Percentiles rank a stretch among this genome's conserved stretches.
Conservation (phyloP, 2,888 invertebrate species). For the Amphipoea lucens region DNA sequence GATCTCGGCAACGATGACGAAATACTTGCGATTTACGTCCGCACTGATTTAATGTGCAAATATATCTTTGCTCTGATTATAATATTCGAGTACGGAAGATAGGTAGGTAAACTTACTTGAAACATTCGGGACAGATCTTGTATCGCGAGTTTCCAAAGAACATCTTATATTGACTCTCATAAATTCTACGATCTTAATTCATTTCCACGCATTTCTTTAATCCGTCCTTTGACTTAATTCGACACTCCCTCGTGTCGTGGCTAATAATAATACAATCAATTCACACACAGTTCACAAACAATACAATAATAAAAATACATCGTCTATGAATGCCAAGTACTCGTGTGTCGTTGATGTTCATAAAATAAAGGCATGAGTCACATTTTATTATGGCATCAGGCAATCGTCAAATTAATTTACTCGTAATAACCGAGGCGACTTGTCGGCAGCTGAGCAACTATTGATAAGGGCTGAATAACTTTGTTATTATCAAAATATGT, state of each 20-base stretch:
- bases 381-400: conserved; percentile 76
- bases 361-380: conserved; percentile 60
- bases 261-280: conserved; percentile 45
- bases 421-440: conserved; percentile 72
- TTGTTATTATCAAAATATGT: conserved; percentile 73
- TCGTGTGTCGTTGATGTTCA: conserved; percentile 58
- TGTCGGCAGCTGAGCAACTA: conserved; percentile 82
- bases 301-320: conserved; percentile 61
- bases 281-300: conserved; percentile 55
- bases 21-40: conserved; percentile 77
- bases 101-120: background rate
- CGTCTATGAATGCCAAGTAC: conserved; percentile 61
- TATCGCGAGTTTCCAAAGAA: conserved; percentile 55
- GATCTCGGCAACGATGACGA: conserved; percentile 77
- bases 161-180: conserved; percentile 24
- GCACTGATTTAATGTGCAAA: conserved; percentile 66
- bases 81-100: conserved; percentile 19
- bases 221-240: conserved; percentile 14
- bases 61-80: conserved; percentile 66
- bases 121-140: conserved; percentile 52
- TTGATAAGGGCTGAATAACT: conserved; percentile 82
- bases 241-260: conserved; percentile 19
- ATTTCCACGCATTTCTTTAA: conserved; percentile 1
- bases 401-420: conserved; percentile 78
- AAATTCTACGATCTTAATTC: background rate